phyloP scores from a whole-genome alignment of 2,888 invertebrate genomes.

The Netelia virgata region DNA sequence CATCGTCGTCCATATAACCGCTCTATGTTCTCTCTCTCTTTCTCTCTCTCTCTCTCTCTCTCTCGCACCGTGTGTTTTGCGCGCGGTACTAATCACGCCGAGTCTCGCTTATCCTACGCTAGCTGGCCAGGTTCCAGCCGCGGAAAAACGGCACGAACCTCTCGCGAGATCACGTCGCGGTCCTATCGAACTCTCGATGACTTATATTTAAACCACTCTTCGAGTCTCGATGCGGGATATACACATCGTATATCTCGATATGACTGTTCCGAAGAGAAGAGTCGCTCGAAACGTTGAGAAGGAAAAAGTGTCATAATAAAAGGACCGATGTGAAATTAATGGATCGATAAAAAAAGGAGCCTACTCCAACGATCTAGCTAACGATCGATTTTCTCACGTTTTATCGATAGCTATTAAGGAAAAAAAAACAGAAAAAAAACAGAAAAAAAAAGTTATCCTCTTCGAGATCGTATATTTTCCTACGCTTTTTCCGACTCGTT shows the following conservation, averaged over 20 bases:
- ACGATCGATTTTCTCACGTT: not conserved
- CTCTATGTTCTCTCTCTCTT: conserved; percentile 6
- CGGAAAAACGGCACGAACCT: conserved; percentile 71
- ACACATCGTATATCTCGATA: conserved; percentile 21
- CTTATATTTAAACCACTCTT: conserved; percentile 76
- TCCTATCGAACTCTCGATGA: conserved; percentile 81
- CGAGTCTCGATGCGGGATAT: conserved; percentile 16
- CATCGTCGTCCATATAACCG: conserved; percentile 71
- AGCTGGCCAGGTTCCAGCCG: conserved; percentile 63
- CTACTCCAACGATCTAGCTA: too few relatives aligned
- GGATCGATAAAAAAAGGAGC: not conserved
- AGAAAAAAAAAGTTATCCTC: not conserved
- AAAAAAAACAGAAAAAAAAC: not conserved
- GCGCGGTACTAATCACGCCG: conserved; percentile 68
- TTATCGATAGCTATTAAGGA: not conserved
- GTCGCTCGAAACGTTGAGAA: not conserved
- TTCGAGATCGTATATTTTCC: not conserved
- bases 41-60: conserved; percentile 32
- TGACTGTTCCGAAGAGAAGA: conserved; percentile 41
- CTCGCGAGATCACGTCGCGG: conserved; percentile 56
- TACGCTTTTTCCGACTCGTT: not conserved
- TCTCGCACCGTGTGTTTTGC: conserved; percentile 62
- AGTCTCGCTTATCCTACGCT: conserved; percentile 61
- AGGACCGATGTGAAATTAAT: not conserved
- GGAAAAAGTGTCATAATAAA: not conserved